Evolutionary conservation across 2,113 vertebrate species (phyloP).

Genomic region (Erythrocercus mccallii): DNA sequence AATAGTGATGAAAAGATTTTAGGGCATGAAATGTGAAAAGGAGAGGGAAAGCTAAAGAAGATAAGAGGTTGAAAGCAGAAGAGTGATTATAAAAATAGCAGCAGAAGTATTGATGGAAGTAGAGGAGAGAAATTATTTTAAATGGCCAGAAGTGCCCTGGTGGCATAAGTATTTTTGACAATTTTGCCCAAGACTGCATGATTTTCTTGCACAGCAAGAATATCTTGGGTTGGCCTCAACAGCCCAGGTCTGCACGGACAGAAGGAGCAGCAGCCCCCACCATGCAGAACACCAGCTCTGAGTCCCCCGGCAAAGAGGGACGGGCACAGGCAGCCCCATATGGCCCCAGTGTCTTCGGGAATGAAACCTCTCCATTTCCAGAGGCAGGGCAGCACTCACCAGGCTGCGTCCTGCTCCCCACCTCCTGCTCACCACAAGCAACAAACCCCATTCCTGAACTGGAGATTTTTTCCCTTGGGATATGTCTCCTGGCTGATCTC

Average conservation of each 20-base stretch:
- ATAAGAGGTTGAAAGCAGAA: constrained; percentile 26
- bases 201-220: background rate
- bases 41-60: constrained; percentile 2
- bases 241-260: background rate
- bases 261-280: background rate
- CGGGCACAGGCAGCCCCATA: background rate
- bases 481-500: background rate
- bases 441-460: background rate
- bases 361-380: background rate
- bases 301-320: accelerated
- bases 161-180: background rate
- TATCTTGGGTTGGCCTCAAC: background rate
- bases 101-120: background rate
- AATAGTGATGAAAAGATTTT: constrained; percentile 67
- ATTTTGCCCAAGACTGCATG: background rate
- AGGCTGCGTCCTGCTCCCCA: background rate
- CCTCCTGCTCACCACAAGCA: background rate
- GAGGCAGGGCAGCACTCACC: background rate
- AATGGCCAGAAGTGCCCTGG: background rate
- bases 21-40: constrained; percentile 29
- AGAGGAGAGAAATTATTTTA: background rate
- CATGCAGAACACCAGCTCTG: background rate
- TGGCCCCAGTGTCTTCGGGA: accelerated
- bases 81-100: constrained; percentile 17
- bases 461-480: background rate